A percentile compares a stretch with the other conserved stretches of the same genome.
These are phyloP conservation scores for Thyatira batis DNA, from an alignment of 2,888 invertebrate species.

Conservation along the genomic window DNA sequence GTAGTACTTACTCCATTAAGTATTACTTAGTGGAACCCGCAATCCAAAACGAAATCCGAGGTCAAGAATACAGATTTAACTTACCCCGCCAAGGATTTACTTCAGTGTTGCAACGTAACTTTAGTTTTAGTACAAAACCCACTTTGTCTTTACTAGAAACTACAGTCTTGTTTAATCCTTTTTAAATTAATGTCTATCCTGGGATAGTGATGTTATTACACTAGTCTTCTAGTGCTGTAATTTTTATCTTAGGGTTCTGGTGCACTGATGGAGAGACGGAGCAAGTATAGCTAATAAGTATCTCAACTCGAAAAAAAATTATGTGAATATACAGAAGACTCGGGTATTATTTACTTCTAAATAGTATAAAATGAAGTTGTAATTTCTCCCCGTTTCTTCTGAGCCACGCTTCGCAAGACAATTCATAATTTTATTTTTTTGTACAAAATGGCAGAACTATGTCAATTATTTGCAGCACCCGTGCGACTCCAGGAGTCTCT, in stretches of 20 bases:
- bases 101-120: background rate
- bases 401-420: too few relatives aligned
- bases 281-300: too few relatives aligned
- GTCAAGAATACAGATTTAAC: background rate
- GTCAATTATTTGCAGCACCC: too few relatives aligned
- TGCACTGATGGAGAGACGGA: too few relatives aligned
- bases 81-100: background rate
- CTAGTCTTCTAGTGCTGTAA: background rate
- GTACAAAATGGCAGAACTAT: too few relatives aligned
- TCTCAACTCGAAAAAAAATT: too few relatives aligned
- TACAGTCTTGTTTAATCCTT: background rate
- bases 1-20: background rate
- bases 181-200: background rate
- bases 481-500: too few relatives aligned
- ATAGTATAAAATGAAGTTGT: too few relatives aligned
- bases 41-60: background rate
- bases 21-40: background rate
- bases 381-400: too few relatives aligned
- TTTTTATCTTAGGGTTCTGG: background rate
- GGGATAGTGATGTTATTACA: background rate
- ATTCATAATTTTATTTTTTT: too few relatives aligned
- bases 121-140: background rate
- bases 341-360: too few relatives aligned
- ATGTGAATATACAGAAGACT: too few relatives aligned
- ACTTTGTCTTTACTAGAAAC: background rate